phyloP scores from a whole-genome alignment of 2,888 invertebrate species.

The Meloe dianella region DNA sequence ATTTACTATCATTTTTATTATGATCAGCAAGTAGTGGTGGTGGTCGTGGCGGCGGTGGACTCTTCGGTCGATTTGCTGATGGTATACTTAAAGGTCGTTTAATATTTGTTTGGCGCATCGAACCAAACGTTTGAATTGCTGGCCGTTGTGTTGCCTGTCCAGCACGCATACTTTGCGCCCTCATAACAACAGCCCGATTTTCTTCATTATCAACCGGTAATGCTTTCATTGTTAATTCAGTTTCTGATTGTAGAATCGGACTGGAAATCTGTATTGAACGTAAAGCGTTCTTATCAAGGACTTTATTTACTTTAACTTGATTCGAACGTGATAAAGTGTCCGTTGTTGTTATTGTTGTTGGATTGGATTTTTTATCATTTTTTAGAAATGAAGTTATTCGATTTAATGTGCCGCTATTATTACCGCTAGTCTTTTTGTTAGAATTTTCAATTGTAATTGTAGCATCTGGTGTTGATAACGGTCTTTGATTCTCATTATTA shows the following conservation, averaged over 20 bases:
- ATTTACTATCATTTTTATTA: conserved; percentile 45
- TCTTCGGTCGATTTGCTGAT: conserved; percentile 71
- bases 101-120: conserved; percentile 75
- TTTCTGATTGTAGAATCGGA: conserved; percentile 77
- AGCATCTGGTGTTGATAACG: conserved; percentile 60
- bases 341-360: conserved; percentile 52
- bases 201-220: conserved; percentile 68
- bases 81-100: conserved; percentile 80
- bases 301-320: conserved; percentile 68
- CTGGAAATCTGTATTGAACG: conserved; percentile 82
- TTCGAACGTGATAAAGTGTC: conserved; percentile 65
- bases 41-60: conserved; percentile 77
- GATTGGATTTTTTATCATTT: conserved; percentile 64
- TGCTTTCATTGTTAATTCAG: conserved; percentile 66
- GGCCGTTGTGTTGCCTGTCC: conserved; percentile 61
- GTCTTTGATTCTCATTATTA: conserved; percentile 54
- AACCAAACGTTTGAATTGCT: conserved; percentile 77
- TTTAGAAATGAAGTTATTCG: conserved; percentile 79
- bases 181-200: conserved; percentile 69
- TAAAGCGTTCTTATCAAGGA: conserved; percentile 73
- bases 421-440: conserved; percentile 43
- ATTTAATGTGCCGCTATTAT: conserved; percentile 64
- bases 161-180: conserved; percentile 84
- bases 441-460: conserved; percentile 43
- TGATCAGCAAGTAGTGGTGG: conserved; percentile 55